Evolutionary conservation across 2,888 invertebrate species (phyloP).

Genomic region (Heteropelma amictum): DNA sequence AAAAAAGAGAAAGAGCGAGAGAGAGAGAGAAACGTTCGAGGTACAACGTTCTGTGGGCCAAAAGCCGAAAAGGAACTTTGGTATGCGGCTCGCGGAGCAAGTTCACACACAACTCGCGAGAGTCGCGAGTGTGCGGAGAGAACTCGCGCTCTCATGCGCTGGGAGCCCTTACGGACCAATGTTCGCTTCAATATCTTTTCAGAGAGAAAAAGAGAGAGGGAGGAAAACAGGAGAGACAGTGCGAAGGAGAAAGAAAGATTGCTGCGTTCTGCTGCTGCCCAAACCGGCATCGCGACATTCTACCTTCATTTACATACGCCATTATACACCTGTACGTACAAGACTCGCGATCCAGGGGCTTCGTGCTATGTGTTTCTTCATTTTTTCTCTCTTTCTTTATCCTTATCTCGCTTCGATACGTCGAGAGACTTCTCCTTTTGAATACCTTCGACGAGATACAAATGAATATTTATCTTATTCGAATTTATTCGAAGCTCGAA

Average conservation of each 20-base stretch:
- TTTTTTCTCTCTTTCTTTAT: constrained; percentile 15
- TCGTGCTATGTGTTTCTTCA: constrained; percentile 36
- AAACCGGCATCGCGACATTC: constrained; percentile 67
- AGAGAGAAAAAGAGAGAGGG: constrained; percentile 35
- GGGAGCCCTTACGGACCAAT: constrained; percentile 37
- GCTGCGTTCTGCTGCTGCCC: constrained; percentile 57
- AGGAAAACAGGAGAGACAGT: background rate
- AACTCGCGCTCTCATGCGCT: constrained; percentile 29
- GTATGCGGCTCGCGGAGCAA: constrained; percentile 74
- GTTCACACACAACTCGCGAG: constrained; percentile 70
- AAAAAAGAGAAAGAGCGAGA: constrained; percentile 40
- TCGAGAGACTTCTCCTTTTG: background rate
- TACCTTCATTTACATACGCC: constrained; percentile 68
- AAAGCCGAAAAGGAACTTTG: constrained; percentile 67
- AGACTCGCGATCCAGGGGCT: constrained; percentile 36
- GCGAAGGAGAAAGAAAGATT: constrained; percentile 31
- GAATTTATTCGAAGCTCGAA: background rate
- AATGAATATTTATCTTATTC: constrained; percentile 21
- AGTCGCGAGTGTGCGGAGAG: no score
- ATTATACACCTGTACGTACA: constrained; percentile 68
- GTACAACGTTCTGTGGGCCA: constrained; percentile 49
- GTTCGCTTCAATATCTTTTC: constrained; percentile 25
- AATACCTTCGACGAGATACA: background rate
- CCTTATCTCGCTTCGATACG: constrained; percentile 6
- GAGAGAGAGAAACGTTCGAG: constrained; percentile 46